Base-by-base conservation (phyloP, 2,888 invertebrate genomes). In the Minunthozetes semirufus region DNA sequence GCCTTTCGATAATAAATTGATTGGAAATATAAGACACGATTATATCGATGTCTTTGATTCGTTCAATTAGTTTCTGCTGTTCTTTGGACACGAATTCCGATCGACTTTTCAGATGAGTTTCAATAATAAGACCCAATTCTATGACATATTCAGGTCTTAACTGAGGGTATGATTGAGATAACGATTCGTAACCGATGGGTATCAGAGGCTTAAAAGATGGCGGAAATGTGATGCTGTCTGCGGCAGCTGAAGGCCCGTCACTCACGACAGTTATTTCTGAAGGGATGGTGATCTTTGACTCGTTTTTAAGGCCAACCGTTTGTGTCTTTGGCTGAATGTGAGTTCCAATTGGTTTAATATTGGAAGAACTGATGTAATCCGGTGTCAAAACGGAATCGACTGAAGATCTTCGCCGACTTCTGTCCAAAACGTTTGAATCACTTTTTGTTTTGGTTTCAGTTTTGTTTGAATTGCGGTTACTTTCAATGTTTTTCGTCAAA, bases 51-150 rank as follows among this genome's bases (percentile, higher is more conserved):
- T 75, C 75, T 53, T 72, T 70, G 25, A 76, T 56, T 15, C 42
- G 6, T 9, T 72, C 74, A 17, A 59, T 73, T 15, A 76, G 33
- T 63, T 61, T 61, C 1, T 27, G 22, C n/a, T 76, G 72, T 38
- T 75, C 63, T 27, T 25, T 27, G 15, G 50, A 61, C 19, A 76
- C 66, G 29, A 56, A 22, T 66, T 76, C 76, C 3, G 76, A 70
- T 27, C 42, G 22, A 27, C 11, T 42, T 61, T 71, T 48, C 46
- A 74, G 42, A 59, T 61, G 27, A 13, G 61, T 29, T 71, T 76
- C 76, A 13, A 76, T 17, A 46, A 19, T 38, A n/a, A 72, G 59
- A 75, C 76, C 74, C n/a, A 76, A 29, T n/a, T 76, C 66, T 3
- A 74, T 59, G 29, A 76, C 29, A 50, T 46, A 61, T 27, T 75